Evolutionary conservation across 2,888 invertebrate genomes (phyloP), one percentile per base, ranked within the genome.

Genomic region (Apodemia hepburni): DNA sequence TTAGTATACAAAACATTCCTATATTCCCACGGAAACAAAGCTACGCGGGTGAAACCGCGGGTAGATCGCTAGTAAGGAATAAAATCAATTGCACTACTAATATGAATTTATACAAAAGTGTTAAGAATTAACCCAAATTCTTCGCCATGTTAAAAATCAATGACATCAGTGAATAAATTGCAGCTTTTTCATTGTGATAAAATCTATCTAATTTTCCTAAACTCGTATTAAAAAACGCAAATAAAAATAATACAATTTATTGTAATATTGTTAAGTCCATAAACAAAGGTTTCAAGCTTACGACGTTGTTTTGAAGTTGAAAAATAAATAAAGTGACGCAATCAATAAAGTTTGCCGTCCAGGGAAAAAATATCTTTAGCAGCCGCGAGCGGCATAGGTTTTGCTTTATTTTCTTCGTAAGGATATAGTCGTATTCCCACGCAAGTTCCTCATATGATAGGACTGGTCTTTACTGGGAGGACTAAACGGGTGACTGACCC

Each of bases 401-500:
- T 58, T 64, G 47, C 59, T 68, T 65, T 60, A 51, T 63, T 64
- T 22, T 60, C 57, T 61, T 62, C 68, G n/a, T 27, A 64, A 66
- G 68, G 69, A 65, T 66, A 65, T 61, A 61, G 66, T 62, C 67
- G 64, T 86, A 83, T 90, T 89, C 89, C 88, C 90, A 90, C 89
- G 87, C 87, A 85, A 74, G 85, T 87, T 89, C 87, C 82, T 87
- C 79, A 78, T 85, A 81, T 85, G 87, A 85, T 83, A 83, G 84
- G 88, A 85, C 87, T 89, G 88, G 89, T 88, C 86, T 79, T 77
- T 77, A 75, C 77, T 77, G 81, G 85, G 81, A 84, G 85, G 83
- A 84, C 81, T 85, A 79, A 75, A 77, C 82, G 88, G 90, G 89
- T 91, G 85, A 89, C 76, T 90, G 91, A 90, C 89, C 91, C 84